phyloP scores from a whole-genome alignment of 35 echinoderm and acorn worm species.

The Eucidaris tribuloides region DNA sequence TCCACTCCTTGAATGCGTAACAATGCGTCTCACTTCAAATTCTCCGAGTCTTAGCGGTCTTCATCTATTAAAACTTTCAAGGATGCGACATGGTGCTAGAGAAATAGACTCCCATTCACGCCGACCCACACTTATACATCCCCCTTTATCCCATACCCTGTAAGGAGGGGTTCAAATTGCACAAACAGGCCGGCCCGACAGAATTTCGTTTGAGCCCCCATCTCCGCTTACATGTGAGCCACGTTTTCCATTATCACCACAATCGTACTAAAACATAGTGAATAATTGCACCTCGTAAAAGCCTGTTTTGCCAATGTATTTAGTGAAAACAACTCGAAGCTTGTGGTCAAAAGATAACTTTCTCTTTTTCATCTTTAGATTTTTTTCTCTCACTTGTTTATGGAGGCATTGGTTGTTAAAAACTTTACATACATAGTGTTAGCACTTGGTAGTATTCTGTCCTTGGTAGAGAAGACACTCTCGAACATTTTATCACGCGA shows the following conservation, averaged over 20 bases:
- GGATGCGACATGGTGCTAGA: neutral
- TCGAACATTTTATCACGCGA: too few relatives aligned
- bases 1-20: neutral
- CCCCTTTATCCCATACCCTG: neutral
- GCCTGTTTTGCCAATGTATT: slow-evolving; percentile 10
- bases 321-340: neutral
- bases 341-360: slow-evolving; percentile 17
- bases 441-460: too few relatives aligned
- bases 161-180: neutral
- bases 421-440: too few relatives aligned
- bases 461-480: too few relatives aligned
- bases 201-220: neutral
- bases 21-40: neutral
- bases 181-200: neutral
- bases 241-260: neutral
- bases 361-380: neutral
- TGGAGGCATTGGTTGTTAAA: too few relatives aligned
- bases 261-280: neutral
- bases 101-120: neutral
- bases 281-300: slow-evolving; percentile 18
- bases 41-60: neutral
- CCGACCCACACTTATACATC: neutral
- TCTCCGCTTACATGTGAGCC: neutral
- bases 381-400: too few relatives aligned
- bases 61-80: neutral